Evolutionary conservation across 2,797 vertebrate genomes (phyloP).

Genomic region (Brotula barbata): DNA sequence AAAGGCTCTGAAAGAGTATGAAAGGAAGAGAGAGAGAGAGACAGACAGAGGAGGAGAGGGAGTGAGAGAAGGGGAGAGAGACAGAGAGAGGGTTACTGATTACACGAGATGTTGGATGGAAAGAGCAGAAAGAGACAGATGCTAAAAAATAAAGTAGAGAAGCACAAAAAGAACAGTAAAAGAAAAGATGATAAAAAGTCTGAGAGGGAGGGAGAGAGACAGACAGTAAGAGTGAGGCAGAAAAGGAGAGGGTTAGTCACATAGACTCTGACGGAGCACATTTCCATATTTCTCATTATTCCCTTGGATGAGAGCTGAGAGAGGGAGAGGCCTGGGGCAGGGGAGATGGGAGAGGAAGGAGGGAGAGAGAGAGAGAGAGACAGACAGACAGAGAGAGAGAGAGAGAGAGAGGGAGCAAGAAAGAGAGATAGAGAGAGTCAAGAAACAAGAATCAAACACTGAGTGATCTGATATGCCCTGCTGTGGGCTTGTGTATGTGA

Average conservation of each 20-base stretch:
- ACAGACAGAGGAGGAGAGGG: conserved; percentile 7
- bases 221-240: conserved; percentile 26
- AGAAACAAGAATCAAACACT: conserved; percentile 57
- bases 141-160: conserved; percentile 27
- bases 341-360: conserved; percentile 27
- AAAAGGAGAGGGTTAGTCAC: conserved; percentile 68
- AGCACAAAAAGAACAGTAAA: conserved; percentile 22
- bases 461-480: conserved; percentile 66
- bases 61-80: conserved; percentile 12
- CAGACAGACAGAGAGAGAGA: background rate
- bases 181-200: conserved; percentile 82
- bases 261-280: conserved; percentile 71
- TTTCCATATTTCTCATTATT: conserved; percentile 82
- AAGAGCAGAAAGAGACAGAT: conserved; percentile 29
- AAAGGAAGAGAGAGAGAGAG: conserved; percentile 3
- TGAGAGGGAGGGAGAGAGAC: conserved; percentile 77
- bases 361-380: conserved; percentile 8
- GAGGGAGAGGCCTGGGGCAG: conserved; percentile 50
- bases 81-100: conserved; percentile 18
- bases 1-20: conserved; percentile 86
- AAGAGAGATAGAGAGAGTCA: conserved; percentile 8
- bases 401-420: conserved; percentile 5
- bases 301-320: conserved; percentile 71
- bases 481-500: conserved; percentile 63
- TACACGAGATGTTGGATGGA: conserved; percentile 7